phyloP scores from a whole-genome alignment of 2,888 invertebrate genomes.

The Carpatolechia fugitivella region DNA sequence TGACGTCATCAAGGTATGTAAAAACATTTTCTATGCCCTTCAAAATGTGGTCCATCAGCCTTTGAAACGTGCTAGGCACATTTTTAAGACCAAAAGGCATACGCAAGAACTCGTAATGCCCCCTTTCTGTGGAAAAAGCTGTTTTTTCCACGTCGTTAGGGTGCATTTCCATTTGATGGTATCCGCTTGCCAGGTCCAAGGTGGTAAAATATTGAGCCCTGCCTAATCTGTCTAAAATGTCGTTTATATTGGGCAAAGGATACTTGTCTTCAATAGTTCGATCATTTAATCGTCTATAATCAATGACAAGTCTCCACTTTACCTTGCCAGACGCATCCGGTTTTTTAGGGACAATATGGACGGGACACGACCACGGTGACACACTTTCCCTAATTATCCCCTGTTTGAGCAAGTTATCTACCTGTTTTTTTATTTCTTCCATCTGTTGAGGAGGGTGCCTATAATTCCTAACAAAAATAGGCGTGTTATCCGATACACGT shows the following conservation, averaged over 20 bases:
- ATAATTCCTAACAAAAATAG: no score
- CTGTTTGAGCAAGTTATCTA: no score
- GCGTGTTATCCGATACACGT: no score
- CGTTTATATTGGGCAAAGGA: constrained; percentile 20
- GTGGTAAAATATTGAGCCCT: constrained; percentile 16
- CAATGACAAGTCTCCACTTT: constrained; percentile 33
- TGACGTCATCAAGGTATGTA: constrained; percentile 12
- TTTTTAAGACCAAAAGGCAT: constrained; percentile 18
- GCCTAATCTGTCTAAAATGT: constrained; percentile 15
- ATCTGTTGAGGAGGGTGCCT: no score
- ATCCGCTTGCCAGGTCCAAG: constrained; percentile 16
- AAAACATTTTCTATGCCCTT: constrained; percentile 12
- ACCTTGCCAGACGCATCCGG: constrained; percentile 17
- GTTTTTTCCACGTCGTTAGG: constrained; percentile 9
- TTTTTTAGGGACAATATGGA: constrained; percentile 22
- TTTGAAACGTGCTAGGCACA: constrained; percentile 12
- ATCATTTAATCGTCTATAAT: constrained; percentile 27
- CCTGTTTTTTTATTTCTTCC: no score
- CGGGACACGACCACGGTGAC: constrained; percentile 22
- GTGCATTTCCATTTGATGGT: constrained; percentile 17
- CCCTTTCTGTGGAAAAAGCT: constrained; percentile 6
- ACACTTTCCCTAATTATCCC: no score
- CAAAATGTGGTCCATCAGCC: constrained; percentile 11
- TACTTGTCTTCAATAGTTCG: constrained; percentile 20
- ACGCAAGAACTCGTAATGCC: constrained; percentile 15